Base-by-base conservation (phyloP, 2,797 vertebrate species). In the Alosa sapidissima region DNA sequence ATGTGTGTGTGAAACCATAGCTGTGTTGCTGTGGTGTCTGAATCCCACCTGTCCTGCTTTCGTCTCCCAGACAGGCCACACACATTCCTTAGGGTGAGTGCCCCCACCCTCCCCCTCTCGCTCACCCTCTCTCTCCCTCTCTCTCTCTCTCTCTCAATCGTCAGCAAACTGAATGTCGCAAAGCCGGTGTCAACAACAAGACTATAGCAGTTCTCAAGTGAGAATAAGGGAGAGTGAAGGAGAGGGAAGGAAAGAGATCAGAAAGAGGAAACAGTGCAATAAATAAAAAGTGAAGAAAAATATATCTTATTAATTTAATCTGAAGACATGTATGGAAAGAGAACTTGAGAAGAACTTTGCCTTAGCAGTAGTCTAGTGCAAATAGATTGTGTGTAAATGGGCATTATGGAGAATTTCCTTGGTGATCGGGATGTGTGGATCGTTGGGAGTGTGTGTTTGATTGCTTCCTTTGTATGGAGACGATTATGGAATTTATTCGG, bases 381-480 rank as follows among this genome's bases (percentile, higher is more conserved):
- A 33, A 68, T 68, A 33, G 62, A 68, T 45, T 24, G 28, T 84
- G n/a, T 16, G 41, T 49, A 14, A 19, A 86, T 85, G 85, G 88
- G 83, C 88, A 82, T 81, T 72, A 98, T 98, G 97, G 96, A 97
- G 88, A 90, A 94, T 83, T 83, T 94, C 28, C 91, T 97, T 5
- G 94, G 92, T 92, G 96, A 95, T 90, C 97, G 96, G 93, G 94
- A 95, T 87, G 16, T 96, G 83, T 98, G 97, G 97, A 95, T 98
- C 83, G 91, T 96, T 90, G 96, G 94, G 85, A 96, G 96, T 45
- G 92, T 98, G 88, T 98, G 96, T 88, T 90, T 97, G 86, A 95
- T 97, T 88, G 96, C 95, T 87, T 96, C 96, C 0, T 93, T 97
- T 89, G 92, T 98, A 81, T 98, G 97, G 97, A 92, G 92, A 47